A percentile compares a stretch with the other conserved stretches of the same genome.
Evolutionary conservation across 2,113 vertebrate genomes (phyloP).

Genomic region (Egretta garzetta): DNA sequence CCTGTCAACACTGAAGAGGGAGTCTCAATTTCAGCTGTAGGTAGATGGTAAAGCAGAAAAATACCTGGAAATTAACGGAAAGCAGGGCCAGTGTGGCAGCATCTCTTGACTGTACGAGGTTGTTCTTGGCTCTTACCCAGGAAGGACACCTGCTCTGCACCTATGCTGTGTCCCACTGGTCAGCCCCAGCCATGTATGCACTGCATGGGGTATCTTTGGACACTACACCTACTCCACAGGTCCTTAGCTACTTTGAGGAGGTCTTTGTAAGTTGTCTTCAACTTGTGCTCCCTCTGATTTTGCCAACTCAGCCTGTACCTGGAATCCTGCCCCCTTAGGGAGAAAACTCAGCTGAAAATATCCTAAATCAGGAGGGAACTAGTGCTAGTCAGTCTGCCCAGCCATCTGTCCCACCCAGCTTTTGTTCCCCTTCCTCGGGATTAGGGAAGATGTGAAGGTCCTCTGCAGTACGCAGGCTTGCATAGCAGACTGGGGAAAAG

Average conservation of each 20-base stretch:
- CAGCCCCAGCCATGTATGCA: not conserved
- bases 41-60: not conserved
- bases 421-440: not conserved
- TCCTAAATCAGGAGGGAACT: not conserved
- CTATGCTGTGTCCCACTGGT: rapidly evolving
- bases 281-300: not conserved
- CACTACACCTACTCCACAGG: not conserved
- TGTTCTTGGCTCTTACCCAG: not conserved
- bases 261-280: not conserved
- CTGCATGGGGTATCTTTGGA: not conserved
- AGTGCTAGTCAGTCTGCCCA: not conserved
- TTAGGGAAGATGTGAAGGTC: not conserved
- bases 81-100: not conserved
- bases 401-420: not conserved
- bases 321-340: not conserved
- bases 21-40: not conserved
- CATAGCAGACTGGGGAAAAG: not conserved
- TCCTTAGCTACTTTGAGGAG: not conserved
- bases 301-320: not conserved
- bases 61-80: not conserved
- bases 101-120: not conserved
- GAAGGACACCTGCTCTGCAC: not conserved
- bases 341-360: not conserved
- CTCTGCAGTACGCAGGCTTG: not conserved
- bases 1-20: not conserved